These are phyloP conservation scores for Agrotis puta DNA, from an alignment of 2,888 invertebrate species.

Conservation along the genomic window DNA sequence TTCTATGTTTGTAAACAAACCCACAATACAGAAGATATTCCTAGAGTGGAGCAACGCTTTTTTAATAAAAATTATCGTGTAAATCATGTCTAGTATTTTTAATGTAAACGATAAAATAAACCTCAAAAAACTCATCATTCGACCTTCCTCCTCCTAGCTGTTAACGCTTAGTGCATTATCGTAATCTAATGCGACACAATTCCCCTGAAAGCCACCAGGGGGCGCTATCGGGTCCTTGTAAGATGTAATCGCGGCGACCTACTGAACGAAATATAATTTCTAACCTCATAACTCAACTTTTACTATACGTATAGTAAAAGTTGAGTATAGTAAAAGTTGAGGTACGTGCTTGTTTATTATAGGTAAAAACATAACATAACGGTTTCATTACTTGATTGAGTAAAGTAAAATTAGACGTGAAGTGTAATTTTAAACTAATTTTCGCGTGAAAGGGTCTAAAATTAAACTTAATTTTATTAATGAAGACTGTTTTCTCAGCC, in stretches of 20 bases:
- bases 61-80: too few species aligned
- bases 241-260: conserved; percentile 42
- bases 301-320: not conserved
- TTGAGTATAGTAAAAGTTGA: too few species aligned
- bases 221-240: conserved; percentile 27
- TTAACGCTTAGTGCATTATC: conserved; percentile 31
- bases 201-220: conserved; percentile 28
- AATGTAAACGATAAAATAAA: not conserved
- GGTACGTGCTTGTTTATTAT: conserved; percentile 10
- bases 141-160: not conserved
- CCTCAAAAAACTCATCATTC: not conserved
- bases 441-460: conserved; percentile 1
- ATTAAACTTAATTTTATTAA: not conserved
- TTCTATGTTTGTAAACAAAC: too few species aligned
- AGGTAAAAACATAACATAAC: conserved; percentile 27
- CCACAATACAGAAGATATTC: too few species aligned
- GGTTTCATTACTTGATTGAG: conserved; percentile 16
- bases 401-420: conserved; percentile 5
- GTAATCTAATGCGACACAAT: conserved; percentile 37
- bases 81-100: too few species aligned
- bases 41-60: too few species aligned
- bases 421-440: conserved; percentile 23
- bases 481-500: conserved; percentile 4
- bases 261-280: conserved; percentile 55
- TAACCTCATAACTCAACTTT: conserved; percentile 42